These are phyloP conservation scores for Sphenodon punctatus DNA, from an alignment of 2,797 vertebrate genomes.

Conservation along the genomic window DNA sequence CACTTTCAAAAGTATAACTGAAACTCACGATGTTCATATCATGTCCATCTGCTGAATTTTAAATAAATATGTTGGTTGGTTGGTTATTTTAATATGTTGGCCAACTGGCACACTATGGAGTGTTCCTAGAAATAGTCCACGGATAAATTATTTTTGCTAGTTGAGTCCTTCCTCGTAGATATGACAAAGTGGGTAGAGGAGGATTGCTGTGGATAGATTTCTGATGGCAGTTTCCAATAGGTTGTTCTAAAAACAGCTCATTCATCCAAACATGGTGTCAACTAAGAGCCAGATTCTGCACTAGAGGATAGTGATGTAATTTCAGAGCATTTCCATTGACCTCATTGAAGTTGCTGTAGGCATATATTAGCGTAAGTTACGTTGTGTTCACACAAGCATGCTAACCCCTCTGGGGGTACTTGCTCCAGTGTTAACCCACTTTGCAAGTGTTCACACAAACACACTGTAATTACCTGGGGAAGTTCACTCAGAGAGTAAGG, in stretches of 20 bases:
- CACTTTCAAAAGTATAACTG: slow-evolving; percentile 89
- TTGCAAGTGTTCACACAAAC: too few relatives aligned
- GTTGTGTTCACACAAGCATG: too few relatives aligned
- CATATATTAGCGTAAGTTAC: neutral
- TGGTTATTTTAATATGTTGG: slow-evolving; percentile 80
- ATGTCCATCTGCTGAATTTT: slow-evolving; percentile 94
- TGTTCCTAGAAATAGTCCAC: slow-evolving; percentile 76
- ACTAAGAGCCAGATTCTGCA: slow-evolving; percentile 57
- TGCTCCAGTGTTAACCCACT: too few relatives aligned
- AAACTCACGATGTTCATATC: slow-evolving; percentile 93
- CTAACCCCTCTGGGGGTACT: too few relatives aligned
- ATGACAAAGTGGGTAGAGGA: slow-evolving; percentile 35
- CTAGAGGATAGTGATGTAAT: slow-evolving; percentile 41
- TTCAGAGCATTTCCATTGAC: slow-evolving; percentile 48
- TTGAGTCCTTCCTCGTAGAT: slow-evolving; percentile 62
- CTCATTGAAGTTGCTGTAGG: slow-evolving; percentile 56
- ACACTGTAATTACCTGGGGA: too few relatives aligned
- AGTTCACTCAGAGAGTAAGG: too few relatives aligned
- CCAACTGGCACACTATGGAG: slow-evolving; percentile 78
- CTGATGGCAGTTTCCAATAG: slow-evolving; percentile 56
- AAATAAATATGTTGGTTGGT: slow-evolving; percentile 82
- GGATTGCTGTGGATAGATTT: slow-evolving; percentile 29
- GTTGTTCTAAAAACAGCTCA: slow-evolving; percentile 63
- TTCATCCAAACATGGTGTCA: slow-evolving; percentile 55
- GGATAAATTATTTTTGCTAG: slow-evolving; percentile 60